Base-by-base conservation (phyloP, 2,888 invertebrate genomes). In the Ornithoptera priamus region DNA sequence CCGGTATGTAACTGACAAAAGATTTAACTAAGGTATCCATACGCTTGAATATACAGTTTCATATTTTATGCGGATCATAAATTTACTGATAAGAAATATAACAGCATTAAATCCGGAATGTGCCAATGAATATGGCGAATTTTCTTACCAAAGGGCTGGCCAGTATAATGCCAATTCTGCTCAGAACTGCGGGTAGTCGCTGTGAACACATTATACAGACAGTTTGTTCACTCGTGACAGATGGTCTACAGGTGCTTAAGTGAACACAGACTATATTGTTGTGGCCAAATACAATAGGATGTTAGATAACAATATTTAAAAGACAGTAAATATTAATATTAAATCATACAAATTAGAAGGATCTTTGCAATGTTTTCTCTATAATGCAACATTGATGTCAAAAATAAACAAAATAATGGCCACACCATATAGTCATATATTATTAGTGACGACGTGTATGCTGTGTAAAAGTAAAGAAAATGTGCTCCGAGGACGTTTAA, bases 121-220 rank as follows among this genome's bases (percentile, higher is more conserved):
- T 91, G 92, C 91, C 92, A 88, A 87, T 90, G 90, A 85, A 83
- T 81, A 86, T 81, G 91, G 92, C 92, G 88, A 87, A 88, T 83
- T 80, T 89, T 90, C 97, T 97, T 97, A 97, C 97, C 97, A 97
- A 95, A 93, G 97, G 97, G 95, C 96, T 97, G 95, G 97, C 97
- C 96, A 97, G 96, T 95, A 97, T 96, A 94, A 97, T 96, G 96
- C 97, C 97, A 96, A 97, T 97, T 95, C 97, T 96, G 96, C 96
- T 97, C 95, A 97, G 96, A 94, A 97, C 97, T 95, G 97, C 97
- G 94, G 97, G 97, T 94, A 97, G 96, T 94, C 97, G 97, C 97
- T 97, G 97, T 93, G 96, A 95, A 94, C 91, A 94, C 94, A 94
- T 94, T 93, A 94, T 93, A 94, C 93, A 94, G 92, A 93, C 90